These are phyloP conservation scores for Falco berigora DNA, from an alignment of 2,797 vertebrate genomes.

Conservation along the genomic window DNA sequence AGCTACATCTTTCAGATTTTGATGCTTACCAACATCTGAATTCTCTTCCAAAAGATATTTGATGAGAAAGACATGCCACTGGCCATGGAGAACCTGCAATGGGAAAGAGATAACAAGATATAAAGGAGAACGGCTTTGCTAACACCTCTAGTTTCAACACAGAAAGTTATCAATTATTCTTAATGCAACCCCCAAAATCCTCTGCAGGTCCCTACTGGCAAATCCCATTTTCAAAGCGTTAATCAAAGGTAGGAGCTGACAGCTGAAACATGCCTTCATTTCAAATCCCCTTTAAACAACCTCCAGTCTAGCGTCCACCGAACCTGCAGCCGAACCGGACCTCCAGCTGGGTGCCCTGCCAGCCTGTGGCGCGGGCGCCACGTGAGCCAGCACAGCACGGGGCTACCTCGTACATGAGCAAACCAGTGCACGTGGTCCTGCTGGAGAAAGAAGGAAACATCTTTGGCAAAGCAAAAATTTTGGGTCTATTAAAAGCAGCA, in stretches of 20 bases:
- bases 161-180: not conserved
- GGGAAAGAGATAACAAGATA: not conserved
- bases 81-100: not conserved
- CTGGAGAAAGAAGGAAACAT: not conserved
- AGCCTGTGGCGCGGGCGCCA: not conserved
- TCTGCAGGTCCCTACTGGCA: not conserved
- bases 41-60: not conserved
- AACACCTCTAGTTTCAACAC: not conserved
- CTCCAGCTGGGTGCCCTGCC: not conserved
- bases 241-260: not conserved
- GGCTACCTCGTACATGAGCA: not conserved
- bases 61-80: not conserved
- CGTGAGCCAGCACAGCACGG: accelerated
- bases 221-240: not conserved
- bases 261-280: not conserved
- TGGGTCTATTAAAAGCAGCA: not conserved
- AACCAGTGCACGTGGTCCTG: not conserved
- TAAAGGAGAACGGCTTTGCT: not conserved
- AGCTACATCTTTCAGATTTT: not conserved
- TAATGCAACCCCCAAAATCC: not conserved
- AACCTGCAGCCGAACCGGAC: not conserved
- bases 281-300: not conserved
- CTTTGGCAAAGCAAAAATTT: not conserved
- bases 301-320: not conserved
- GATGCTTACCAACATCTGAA: not conserved